These are phyloP conservation scores for Kryptolebias ocellatus DNA, from an alignment of 2,797 vertebrate genomes.

Conservation along the genomic window DNA sequence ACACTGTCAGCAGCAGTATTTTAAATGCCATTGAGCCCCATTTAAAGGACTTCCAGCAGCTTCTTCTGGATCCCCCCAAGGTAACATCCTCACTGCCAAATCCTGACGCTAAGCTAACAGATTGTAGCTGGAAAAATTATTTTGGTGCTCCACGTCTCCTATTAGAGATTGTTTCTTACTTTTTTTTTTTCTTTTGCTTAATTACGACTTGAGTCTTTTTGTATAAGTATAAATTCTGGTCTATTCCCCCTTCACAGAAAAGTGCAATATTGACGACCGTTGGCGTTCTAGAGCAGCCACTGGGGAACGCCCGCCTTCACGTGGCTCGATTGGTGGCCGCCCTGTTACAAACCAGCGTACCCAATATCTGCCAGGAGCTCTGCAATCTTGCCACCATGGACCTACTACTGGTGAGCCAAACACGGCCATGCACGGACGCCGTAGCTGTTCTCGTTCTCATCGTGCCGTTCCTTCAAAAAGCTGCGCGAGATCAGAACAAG, in stretches of 20 bases:
- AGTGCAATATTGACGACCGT: conserved; percentile 95
- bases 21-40: conserved; percentile 91
- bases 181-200: not conserved
- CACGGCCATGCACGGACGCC: not conserved
- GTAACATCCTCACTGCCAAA: conserved; percentile 66
- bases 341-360: conserved; percentile 90
- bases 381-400: conserved; percentile 92
- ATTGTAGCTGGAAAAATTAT: too few species aligned
- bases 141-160: not conserved
- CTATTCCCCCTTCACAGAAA: conserved; percentile 76
- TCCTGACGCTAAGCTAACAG: too few species aligned
- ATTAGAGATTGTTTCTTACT: not conserved
- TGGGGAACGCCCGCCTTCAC: conserved; percentile 95
- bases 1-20: conserved; percentile 92
- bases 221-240: not conserved
- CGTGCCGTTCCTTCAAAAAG: too few species aligned
- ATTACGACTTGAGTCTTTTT: not conserved
- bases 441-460: not conserved
- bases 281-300: conserved; percentile 93
- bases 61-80: conserved; percentile 94
- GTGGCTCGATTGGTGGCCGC: conserved; percentile 92
- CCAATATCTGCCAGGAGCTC: conserved; percentile 92
- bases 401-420: conserved; percentile 88
- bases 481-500: too few species aligned
- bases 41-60: conserved; percentile 96